Evolutionary conservation across 2,113 vertebrate species (phyloP), one percentile per base, ranked within the genome.

Genomic region (Ammodytes dubius): DNA sequence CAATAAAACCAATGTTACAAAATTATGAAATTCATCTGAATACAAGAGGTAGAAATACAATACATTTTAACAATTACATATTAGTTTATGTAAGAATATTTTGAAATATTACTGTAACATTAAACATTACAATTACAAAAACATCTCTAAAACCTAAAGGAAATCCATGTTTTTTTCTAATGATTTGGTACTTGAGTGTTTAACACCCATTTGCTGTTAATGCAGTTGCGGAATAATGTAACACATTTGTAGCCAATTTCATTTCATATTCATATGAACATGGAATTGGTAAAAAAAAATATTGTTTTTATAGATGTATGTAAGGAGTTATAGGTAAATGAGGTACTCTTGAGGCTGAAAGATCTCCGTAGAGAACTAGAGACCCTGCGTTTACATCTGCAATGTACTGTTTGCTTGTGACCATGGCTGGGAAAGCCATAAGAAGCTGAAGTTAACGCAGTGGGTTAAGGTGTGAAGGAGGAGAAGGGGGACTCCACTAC

Each of bases 401-500:
- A 47, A 58, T 81, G 63, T 3, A 9, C 50, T 35, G 73, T 73
- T 74, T 76, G 57, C 37, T 27, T 56, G 42, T 52, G n/a, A 14
- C 64, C 35, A 14, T 9, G 65, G 46, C 46, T 46, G 60, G 47
- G 69, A 42, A 79, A 76, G 17, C 64, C 52, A 45, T 13, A 37
- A 59, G 56, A 73, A 50, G 59, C 70, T 52, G 71, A 60, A 67
- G 58, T 68, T 45, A 54, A 72, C 12, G 50, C 63, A 45, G 73
- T 42, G 70, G 45, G 77, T 72, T 84, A 73, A 75, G 39, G 45
- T n/a, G 74, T 59, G 70, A 65, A 70, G 59, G 70, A 80, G 63
- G 73, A 63, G 82, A 78, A 43, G 65, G 77, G 84, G 88, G 79
- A 79, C 81, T 72, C 37, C 57, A 70, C 64, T 65, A 81, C 65